Evolutionary conservation across 2,797 vertebrate species (phyloP).

Genomic region (Manis pentadactyla): DNA sequence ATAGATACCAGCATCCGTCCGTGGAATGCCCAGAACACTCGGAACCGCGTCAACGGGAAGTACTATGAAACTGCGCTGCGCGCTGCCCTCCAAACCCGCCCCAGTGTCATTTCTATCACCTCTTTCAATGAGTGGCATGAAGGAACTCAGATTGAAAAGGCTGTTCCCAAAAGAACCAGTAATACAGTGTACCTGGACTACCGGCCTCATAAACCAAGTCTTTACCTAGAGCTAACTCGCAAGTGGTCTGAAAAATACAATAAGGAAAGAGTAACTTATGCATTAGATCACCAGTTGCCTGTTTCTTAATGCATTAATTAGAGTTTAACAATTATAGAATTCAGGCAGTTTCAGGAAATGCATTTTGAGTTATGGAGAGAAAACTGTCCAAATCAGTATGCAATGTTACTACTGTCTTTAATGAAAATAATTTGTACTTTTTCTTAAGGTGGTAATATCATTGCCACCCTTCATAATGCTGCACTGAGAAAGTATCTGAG

Average conservation of each 20-base stretch:
- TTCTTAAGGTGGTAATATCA: slow-evolving; percentile 50
- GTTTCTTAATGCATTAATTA: slow-evolving; percentile 2
- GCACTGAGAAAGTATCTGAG: slow-evolving; percentile 59
- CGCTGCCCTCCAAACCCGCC: slow-evolving; percentile 90
- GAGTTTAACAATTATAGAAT: neutral
- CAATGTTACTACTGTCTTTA: slow-evolving; percentile 74
- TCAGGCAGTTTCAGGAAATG: slow-evolving; percentile 1
- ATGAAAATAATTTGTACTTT: slow-evolving; percentile 50
- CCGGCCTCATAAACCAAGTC: slow-evolving; percentile 93
- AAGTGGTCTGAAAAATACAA: slow-evolving; percentile 95
- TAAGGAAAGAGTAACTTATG: slow-evolving; percentile 89
- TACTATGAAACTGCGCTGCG: slow-evolving; percentile 95
- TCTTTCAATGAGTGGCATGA: slow-evolving; percentile 99
- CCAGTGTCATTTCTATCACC: slow-evolving; percentile 95
- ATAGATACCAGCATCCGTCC: slow-evolving; percentile 96
- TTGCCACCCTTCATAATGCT: slow-evolving; percentile 34
- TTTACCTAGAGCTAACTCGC: slow-evolving; percentile 95
- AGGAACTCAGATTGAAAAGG: slow-evolving; percentile 98
- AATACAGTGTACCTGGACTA: slow-evolving; percentile 94
- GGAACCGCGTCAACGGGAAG: slow-evolving; percentile 96
- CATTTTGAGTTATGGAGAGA: neutral
- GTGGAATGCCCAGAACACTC: slow-evolving; percentile 96
- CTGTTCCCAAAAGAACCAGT: slow-evolving; percentile 92
- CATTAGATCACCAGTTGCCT: slow-evolving; percentile 46
- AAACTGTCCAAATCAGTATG: slow-evolving; percentile 70